phyloP scores from a whole-genome alignment of 2,888 invertebrate species.

The Drosophila mayaguana region DNA sequence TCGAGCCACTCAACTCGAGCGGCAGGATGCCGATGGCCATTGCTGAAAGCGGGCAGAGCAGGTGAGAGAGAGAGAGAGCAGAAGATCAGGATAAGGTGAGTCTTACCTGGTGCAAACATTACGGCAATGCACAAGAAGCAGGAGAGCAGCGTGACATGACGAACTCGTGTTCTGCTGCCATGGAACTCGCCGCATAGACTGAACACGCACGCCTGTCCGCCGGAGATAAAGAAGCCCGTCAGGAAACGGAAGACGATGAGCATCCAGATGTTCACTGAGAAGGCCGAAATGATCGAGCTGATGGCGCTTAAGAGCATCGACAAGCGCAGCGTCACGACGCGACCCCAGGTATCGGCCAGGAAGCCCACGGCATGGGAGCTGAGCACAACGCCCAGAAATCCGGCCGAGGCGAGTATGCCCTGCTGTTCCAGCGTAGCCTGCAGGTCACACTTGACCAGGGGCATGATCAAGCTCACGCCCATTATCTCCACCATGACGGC shows the following conservation, averaged over 20 bases:
- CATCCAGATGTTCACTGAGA: conserved; percentile 87
- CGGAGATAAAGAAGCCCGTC: conserved; percentile 87
- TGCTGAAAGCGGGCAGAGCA: conserved; percentile 83
- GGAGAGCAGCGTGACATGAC: conserved; percentile 87
- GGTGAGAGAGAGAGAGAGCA: neutral
- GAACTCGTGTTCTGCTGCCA: conserved; percentile 85
- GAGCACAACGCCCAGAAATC: conserved; percentile 89
- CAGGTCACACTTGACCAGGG: conserved; percentile 89
- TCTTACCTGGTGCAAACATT: conserved; percentile 86
- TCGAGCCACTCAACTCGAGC: conserved; percentile 85
- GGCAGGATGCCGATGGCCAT: conserved; percentile 90
- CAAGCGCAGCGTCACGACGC: conserved; percentile 87
- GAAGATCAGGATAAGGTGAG: neutral
- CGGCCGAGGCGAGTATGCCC: conserved; percentile 88
- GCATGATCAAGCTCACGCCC: conserved; percentile 88
- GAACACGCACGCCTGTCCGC: conserved; percentile 87
- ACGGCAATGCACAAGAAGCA: conserved; percentile 87
- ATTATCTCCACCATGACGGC: conserved; percentile 89
- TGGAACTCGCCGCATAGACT: conserved; percentile 88
- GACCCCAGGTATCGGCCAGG: conserved; percentile 90
- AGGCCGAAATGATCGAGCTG: conserved; percentile 87
- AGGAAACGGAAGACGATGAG: conserved; percentile 88
- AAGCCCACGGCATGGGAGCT: conserved; percentile 93
- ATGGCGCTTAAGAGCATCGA: conserved; percentile 86
- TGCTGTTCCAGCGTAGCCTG: conserved; percentile 87